Evolutionary conservation across 2,113 vertebrate genomes (phyloP).

Genomic region (Chamaea fasciata): DNA sequence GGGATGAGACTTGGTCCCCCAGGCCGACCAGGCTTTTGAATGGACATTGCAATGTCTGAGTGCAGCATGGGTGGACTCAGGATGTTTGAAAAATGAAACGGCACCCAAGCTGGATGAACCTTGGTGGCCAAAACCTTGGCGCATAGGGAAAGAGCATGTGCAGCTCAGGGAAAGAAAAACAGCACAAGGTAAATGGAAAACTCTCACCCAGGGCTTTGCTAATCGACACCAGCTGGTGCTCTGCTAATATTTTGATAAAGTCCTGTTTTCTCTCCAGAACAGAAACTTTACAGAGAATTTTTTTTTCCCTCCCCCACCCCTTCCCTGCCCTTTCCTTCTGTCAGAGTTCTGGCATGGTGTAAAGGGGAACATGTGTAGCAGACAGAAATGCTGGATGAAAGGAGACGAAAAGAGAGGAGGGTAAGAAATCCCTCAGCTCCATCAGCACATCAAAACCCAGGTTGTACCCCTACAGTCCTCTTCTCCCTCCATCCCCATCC

Average conservation of each 20-base stretch:
- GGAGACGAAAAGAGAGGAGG: neutral
- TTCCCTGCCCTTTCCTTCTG: neutral
- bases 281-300: neutral
- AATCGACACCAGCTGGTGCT: neutral
- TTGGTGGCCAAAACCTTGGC: neutral
- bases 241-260: slow-evolving; percentile 42
- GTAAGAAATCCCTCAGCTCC: neutral
- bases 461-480: neutral
- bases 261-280: slow-evolving; percentile 14
- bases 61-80: neutral
- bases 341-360: neutral
- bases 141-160: neutral
- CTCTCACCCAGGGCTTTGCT: neutral
- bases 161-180: neutral
- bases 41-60: neutral
- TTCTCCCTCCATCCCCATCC: neutral
- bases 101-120: neutral
- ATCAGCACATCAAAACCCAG: fast-evolving
- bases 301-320: neutral
- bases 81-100: fast-evolving
- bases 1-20: neutral
- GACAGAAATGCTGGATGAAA: neutral
- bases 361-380: neutral
- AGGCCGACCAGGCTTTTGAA: neutral
- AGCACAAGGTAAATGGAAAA: neutral